These are phyloP conservation scores for Ramphastos sulfuratus DNA, from an alignment of 2,113 vertebrate species.

Conservation along the genomic window DNA sequence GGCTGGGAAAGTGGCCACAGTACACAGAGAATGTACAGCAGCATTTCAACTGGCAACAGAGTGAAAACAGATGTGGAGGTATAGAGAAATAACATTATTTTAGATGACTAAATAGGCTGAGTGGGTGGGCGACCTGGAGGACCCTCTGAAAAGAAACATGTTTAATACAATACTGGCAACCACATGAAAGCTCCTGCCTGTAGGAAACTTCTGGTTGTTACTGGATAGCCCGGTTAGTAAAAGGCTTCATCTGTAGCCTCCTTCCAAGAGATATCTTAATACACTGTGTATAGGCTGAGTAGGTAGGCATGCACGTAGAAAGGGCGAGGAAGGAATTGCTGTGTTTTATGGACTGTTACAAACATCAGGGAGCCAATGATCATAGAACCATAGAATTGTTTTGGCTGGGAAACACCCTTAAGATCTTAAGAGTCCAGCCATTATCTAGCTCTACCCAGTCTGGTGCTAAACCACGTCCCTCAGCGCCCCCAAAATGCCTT, in stretches of 20 bases:
- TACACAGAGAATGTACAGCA: slow-evolving; percentile 75
- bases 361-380: background rate
- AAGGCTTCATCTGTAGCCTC: background rate
- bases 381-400: too few species aligned
- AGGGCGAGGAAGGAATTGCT: background rate
- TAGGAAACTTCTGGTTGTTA: background rate
- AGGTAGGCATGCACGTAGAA: background rate
- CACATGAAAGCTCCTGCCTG: slow-evolving; percentile 26
- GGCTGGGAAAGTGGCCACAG: slow-evolving; percentile 80
- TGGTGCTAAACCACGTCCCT: too few species aligned
- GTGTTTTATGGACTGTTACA: background rate
- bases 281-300: rapidly evolving
- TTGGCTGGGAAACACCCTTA: too few species aligned
- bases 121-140: slow-evolving; percentile 75
- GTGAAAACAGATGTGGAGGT: slow-evolving; percentile 78
- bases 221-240: background rate
- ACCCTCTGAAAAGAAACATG: slow-evolving; percentile 62
- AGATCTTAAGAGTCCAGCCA: too few species aligned
- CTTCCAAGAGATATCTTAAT: background rate
- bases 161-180: slow-evolving; percentile 61
- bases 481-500: too few species aligned
- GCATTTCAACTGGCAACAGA: slow-evolving; percentile 75
- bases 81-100: slow-evolving; percentile 75
- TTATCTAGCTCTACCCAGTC: too few species aligned
- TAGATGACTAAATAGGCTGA: slow-evolving; percentile 75